Percentiles rank a stretch among this genome's conserved stretches.
Conservation (phyloP, 64 coral and sea anemone species). For the Cladopsammia gracilis region DNA sequence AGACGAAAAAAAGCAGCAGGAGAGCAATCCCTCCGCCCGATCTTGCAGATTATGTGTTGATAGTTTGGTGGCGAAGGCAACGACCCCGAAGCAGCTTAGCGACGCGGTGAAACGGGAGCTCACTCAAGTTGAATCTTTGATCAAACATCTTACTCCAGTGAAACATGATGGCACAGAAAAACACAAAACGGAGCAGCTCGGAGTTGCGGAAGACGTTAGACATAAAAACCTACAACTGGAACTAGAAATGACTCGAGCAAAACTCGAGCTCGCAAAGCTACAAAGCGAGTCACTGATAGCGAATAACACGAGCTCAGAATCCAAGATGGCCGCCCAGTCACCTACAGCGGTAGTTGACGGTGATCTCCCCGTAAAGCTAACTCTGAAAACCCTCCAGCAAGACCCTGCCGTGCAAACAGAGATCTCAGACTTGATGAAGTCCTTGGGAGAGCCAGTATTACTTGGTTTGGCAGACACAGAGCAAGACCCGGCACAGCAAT, state of each 20-base stretch:
- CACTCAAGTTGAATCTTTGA: slow-evolving; percentile 30
- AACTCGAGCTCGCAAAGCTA: slow-evolving; percentile 31
- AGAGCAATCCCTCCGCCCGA: neutral
- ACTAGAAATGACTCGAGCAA: slow-evolving; percentile 43
- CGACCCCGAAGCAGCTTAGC: neutral
- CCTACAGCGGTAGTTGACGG: neutral
- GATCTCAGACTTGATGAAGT: neutral
- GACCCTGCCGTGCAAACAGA: neutral
- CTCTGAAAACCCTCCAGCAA: neutral
- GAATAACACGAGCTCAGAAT: neutral
- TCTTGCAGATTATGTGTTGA: neutral
- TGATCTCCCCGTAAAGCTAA: neutral
- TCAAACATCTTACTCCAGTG: slow-evolving; percentile 14
- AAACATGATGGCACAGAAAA: neutral
- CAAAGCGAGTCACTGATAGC: neutral
- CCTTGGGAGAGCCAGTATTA: neutral
- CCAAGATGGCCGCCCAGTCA: slow-evolving; percentile 3
- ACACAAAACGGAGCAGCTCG: neutral
- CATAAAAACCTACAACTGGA: slow-evolving; percentile 53
- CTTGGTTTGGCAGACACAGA: neutral
- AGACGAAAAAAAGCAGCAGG: slow-evolving; percentile 24
- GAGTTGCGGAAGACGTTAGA: slow-evolving; percentile 4
- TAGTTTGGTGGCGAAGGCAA: neutral
- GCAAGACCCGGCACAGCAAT: neutral
- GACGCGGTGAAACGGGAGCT: slow-evolving; percentile 39